phyloP scores from a whole-genome alignment of 1,140 invertebrate genomes.

The Heterodera schachtii region DNA sequence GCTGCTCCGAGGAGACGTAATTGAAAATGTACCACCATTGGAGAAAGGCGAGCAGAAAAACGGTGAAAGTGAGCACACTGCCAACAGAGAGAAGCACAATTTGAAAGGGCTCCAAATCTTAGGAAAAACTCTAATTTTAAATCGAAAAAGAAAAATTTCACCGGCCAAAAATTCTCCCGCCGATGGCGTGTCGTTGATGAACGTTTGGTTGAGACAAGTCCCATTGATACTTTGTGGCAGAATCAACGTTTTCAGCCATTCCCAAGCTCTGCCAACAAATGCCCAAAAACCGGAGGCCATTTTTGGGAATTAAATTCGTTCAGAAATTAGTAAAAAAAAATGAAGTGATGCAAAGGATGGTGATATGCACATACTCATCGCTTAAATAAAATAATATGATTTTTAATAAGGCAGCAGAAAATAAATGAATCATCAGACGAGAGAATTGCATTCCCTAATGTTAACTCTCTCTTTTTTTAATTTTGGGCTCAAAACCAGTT shows the following conservation, averaged over 20 bases:
- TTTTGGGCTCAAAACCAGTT: no score
- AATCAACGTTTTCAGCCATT: conserved; percentile 26
- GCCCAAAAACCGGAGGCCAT: conserved; percentile 26
- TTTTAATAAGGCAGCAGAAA: neutral
- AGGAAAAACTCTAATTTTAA: conserved; percentile 1
- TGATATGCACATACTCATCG: no score
- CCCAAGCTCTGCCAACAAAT: conserved; percentile 16
- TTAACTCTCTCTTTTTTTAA: no score
- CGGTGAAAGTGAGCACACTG: conserved; percentile 25
- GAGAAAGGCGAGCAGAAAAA: conserved; percentile 35
- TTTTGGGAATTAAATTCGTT: neutral
- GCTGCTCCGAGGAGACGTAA: conserved; percentile 43
- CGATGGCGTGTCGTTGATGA: conserved; percentile 24
- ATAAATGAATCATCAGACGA: neutral
- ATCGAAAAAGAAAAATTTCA: neutral
- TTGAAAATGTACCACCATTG: conserved; percentile 41
- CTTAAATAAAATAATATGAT: no score
- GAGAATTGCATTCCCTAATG: no score
- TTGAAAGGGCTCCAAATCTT: conserved; percentile 29
- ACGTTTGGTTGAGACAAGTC: conserved; percentile 1
- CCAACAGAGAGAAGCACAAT: conserved; percentile 36
- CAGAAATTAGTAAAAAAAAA: neutral
- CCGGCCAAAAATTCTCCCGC: conserved; percentile 21
- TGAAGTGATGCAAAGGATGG: neutral
- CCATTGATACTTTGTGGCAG: conserved; percentile 25